Evolutionary conservation across 2,113 vertebrate species (phyloP).

Genomic region (Chaetura pelagica): DNA sequence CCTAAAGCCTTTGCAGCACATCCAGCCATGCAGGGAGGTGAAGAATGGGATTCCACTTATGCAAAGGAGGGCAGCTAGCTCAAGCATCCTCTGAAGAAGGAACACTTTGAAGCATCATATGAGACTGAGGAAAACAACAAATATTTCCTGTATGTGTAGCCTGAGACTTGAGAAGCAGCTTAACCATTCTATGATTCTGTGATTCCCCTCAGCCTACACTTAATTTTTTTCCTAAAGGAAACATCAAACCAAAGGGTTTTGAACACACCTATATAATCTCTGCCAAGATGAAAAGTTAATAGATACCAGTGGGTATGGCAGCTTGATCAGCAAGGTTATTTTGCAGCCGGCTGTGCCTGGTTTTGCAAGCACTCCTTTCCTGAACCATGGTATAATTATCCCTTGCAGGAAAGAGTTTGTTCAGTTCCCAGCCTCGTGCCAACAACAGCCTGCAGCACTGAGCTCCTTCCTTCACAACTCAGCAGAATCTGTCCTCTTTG

Average conservation of each 20-base stretch:
- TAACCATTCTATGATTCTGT: too few relatives aligned
- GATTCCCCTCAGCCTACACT: background rate
- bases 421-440: background rate
- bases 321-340: constrained; percentile 12
- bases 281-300: background rate
- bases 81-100: background rate
- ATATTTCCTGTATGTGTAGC: background rate
- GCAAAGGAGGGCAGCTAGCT: background rate
- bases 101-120: background rate
- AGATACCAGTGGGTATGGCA: background rate
- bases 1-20: background rate
- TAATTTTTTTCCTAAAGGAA: background rate
- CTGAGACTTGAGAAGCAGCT: background rate
- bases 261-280: background rate
- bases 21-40: background rate
- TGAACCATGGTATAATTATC: background rate
- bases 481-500: background rate
- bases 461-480: background rate
- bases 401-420: background rate
- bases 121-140: background rate
- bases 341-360: background rate
- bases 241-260: background rate
- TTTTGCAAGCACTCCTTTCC: background rate
- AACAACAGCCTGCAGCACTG: background rate
- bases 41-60: background rate